Percentiles rank a stretch among this genome's conserved stretches.
Evolutionary conservation across 1,140 invertebrate species (phyloP).

Genomic region (Portunus trituberculatus): DNA sequence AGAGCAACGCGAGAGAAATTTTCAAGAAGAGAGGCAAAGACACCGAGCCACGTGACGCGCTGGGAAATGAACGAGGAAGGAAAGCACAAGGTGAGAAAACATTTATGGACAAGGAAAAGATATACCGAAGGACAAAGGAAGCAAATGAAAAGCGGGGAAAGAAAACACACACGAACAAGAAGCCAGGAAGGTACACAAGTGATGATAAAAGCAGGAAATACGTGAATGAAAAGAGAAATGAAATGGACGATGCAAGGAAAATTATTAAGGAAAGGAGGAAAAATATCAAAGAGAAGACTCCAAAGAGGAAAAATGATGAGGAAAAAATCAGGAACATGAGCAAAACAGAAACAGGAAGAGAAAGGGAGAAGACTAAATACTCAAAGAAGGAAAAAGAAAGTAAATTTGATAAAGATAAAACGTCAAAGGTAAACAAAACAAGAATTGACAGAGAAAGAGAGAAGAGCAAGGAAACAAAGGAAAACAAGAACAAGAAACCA

Average conservation of each 20-base stretch:
- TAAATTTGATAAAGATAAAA: neutral
- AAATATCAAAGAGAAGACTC: neutral
- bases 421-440: too few relatives aligned
- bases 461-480: too few relatives aligned
- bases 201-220: neutral
- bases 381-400: neutral
- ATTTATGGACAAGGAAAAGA: neutral
- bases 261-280: neutral
- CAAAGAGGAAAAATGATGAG: neutral
- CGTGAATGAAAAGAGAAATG: neutral
- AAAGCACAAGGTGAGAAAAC: neutral
- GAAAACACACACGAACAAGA: neutral
- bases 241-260: neutral
- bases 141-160: neutral
- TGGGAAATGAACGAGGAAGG: neutral
- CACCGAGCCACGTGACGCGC: neutral
- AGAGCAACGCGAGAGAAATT: neutral
- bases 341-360: too few relatives aligned
- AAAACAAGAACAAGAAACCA: too few relatives aligned
- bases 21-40: neutral
- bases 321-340: too few relatives aligned
- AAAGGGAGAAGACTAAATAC: neutral
- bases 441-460: too few relatives aligned
- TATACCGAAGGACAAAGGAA: neutral
- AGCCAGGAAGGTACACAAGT: neutral